Conservation (phyloP, 92 coral and sea anemone genomes). For the Epizoanthus rinbou region DNA sequence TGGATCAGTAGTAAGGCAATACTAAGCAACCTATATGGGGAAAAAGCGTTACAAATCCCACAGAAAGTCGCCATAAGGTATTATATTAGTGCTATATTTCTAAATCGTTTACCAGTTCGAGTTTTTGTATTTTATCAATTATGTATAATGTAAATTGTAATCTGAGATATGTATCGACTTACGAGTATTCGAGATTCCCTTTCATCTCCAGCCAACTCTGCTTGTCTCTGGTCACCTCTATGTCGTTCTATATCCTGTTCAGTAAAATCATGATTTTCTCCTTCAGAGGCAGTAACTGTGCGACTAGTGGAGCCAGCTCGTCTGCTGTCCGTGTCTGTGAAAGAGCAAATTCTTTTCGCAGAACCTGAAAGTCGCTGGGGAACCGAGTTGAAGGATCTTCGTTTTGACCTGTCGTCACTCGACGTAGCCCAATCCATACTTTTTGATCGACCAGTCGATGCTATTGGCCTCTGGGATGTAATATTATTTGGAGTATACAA, state of each 20-base stretch:
- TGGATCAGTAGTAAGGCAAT: too few species aligned
- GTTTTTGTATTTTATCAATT: not conserved
- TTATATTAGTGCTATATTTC: too few species aligned
- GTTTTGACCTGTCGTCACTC: not conserved
- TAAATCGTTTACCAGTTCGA: too few species aligned
- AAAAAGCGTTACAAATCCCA: too few species aligned
- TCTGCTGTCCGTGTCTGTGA: not conserved
- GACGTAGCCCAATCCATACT: slow-evolving; percentile 1
- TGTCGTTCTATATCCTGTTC: slow-evolving; percentile 23
- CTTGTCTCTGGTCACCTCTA: slow-evolving; percentile 1
- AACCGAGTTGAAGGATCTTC: slow-evolving; percentile 19
- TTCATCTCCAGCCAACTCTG: slow-evolving; percentile 41
- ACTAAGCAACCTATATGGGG: too few species aligned
- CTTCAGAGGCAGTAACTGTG: slow-evolving; percentile 35
- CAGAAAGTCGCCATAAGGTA: too few species aligned
- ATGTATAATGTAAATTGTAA: too few species aligned
- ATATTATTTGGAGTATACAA: slow-evolving; percentile 26
- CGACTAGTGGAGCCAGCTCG: slow-evolving; percentile 6
- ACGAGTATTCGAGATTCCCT: slow-evolving; percentile 20
- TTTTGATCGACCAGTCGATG: slow-evolving; percentile 3
- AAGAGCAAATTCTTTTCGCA: slow-evolving; percentile 15
- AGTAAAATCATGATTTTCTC: slow-evolving; percentile 10
- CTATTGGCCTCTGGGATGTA: not conserved
- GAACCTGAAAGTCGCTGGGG: slow-evolving; percentile 10
- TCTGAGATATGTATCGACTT: not conserved